Conservation (phyloP, 2,113 vertebrate species). For the Hydropotes inermis region DNA sequence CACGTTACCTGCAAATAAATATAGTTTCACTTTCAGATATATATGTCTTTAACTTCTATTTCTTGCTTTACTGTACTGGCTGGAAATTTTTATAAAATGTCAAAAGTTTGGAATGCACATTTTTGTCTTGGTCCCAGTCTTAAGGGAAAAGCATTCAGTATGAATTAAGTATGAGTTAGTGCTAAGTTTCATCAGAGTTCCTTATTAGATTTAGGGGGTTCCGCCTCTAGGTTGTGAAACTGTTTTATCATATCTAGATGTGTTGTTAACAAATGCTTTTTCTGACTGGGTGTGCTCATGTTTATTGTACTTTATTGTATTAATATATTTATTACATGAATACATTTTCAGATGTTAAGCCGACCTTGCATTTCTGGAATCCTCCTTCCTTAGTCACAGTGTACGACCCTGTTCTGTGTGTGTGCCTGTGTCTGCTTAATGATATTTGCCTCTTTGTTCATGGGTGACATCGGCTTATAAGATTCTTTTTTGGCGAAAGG, state of each 20-base stretch:
- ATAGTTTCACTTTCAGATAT: background rate
- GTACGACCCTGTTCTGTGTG: background rate
- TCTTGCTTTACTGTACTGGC: background rate
- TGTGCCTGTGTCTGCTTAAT: background rate
- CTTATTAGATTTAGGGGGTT: background rate
- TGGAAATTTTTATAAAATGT: background rate
- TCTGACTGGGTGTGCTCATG: background rate
- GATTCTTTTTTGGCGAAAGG: background rate
- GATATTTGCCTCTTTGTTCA: background rate
- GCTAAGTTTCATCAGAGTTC: background rate
- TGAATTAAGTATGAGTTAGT: background rate
- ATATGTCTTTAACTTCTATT: background rate
- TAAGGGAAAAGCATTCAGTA: background rate
- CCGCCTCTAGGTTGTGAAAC: background rate
- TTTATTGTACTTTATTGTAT: background rate
- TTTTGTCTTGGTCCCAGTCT: background rate
- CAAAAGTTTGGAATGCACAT: background rate
- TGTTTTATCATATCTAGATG: background rate
- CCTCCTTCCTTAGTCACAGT: background rate
- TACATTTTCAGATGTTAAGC: background rate
- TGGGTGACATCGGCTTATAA: background rate
- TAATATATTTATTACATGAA: background rate
- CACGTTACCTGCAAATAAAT: background rate
- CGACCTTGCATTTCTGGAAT: background rate
- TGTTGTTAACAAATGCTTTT: too few species aligned